These are phyloP conservation scores for Antheraea pernyi DNA, from an alignment of 1,140 invertebrate genomes.

Conservation along the genomic window DNA sequence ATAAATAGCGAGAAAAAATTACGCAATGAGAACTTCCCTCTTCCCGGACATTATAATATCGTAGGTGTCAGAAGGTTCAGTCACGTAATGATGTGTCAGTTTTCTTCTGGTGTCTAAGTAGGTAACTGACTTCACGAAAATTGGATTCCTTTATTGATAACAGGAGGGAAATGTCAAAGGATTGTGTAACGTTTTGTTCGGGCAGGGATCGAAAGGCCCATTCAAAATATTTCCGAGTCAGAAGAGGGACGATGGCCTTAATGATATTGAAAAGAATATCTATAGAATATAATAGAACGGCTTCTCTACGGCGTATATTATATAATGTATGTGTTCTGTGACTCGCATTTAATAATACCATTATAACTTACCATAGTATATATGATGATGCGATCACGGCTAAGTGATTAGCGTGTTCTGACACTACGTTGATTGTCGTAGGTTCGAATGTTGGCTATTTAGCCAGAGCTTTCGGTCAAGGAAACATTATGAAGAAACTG, in stretches of 20 bases:
- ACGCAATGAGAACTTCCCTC: neutral
- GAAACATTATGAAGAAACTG: too few species aligned
- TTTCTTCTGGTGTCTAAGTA: slow-evolving; percentile 31
- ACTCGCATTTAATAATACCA: too few species aligned
- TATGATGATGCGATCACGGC: too few species aligned
- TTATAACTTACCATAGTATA: too few species aligned
- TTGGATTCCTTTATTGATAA: slow-evolving; percentile 57
- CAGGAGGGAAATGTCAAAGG: slow-evolving; percentile 26
- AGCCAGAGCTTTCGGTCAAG: too few species aligned
- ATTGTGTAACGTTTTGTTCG: slow-evolving; percentile 17
- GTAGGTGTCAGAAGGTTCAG: slow-evolving; percentile 45
- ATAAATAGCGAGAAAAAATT: slow-evolving; percentile 6
- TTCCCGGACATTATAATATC: slow-evolving; percentile 25
- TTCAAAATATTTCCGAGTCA: slow-evolving; percentile 15
- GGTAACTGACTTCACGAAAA: slow-evolving; percentile 43
- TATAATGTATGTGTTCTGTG: too few species aligned
- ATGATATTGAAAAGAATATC: slow-evolving; percentile 6
- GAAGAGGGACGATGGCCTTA: neutral
- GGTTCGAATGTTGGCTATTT: too few species aligned
- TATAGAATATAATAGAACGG: neutral
- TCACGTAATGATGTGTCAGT: slow-evolving; percentile 69
- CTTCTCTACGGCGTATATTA: neutral
- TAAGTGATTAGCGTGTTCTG: too few species aligned
- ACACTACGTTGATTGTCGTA: too few species aligned
- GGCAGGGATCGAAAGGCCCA: slow-evolving; percentile 1